These are phyloP conservation scores for Kryptolebias marmoratus DNA, from an alignment of 2,113 vertebrate species.

Conservation along the genomic window DNA sequence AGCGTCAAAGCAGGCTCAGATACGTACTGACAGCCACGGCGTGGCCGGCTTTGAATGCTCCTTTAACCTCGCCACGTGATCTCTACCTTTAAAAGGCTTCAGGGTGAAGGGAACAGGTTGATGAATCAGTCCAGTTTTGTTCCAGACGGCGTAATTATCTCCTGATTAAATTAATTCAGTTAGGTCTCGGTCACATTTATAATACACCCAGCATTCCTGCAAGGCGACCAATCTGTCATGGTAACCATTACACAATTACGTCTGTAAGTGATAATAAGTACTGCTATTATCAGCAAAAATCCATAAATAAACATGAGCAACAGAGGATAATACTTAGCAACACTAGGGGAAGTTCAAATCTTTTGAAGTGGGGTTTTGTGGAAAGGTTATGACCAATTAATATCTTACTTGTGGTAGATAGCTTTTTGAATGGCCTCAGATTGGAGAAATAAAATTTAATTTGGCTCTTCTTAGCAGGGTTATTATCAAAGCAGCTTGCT, in stretches of 20 bases:
- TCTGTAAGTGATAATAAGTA: slow-evolving; percentile 66
- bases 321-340: slow-evolving; percentile 33
- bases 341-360: no score
- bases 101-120: slow-evolving; percentile 53
- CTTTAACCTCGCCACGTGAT: slow-evolving; percentile 56
- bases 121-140: slow-evolving; percentile 77
- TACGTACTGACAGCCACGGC: slow-evolving; percentile 58
- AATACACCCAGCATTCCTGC: slow-evolving; percentile 74
- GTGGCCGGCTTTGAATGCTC: slow-evolving; percentile 42
- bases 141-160: slow-evolving; percentile 79
- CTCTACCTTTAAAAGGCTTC: slow-evolving; percentile 45
- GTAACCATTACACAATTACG: slow-evolving; percentile 79
- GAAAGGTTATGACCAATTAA: no score
- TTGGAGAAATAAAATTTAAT: no score
- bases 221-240: slow-evolving; percentile 77
- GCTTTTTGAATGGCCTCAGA: no score
- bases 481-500: no score
- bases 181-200: slow-evolving; percentile 73
- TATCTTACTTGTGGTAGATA: no score
- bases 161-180: slow-evolving; percentile 81
- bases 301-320: slow-evolving; percentile 51
- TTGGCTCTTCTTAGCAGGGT: no score
- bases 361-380: no score
- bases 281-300: slow-evolving; percentile 59
- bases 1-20: slow-evolving; percentile 56